Conservation (phyloP, 1,140 invertebrate species). For the Brachionus calyciflorus region DNA sequence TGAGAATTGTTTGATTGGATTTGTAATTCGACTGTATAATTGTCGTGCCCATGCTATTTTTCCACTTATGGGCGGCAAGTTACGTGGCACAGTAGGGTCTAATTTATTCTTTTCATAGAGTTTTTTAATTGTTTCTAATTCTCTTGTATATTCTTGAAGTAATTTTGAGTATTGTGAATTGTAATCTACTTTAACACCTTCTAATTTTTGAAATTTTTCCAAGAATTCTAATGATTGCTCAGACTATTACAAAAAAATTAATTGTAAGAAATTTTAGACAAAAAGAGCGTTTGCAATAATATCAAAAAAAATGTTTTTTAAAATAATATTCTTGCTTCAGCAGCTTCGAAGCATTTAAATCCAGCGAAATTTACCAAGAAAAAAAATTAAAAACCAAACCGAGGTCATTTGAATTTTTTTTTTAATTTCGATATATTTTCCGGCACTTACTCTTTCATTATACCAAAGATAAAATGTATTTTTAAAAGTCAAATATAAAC, state of each 20-base stretch:
- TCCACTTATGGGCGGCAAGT: slow-evolving; percentile 61
- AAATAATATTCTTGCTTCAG: no score
- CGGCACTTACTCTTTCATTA: no score
- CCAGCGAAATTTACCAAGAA: no score
- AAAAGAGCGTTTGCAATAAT: no score
- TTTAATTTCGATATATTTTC: no score
- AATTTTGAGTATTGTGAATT: slow-evolving; percentile 79
- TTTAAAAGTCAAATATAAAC: no score
- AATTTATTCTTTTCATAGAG: slow-evolving; percentile 61
- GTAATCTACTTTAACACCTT: slow-evolving; percentile 57
- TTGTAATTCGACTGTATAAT: slow-evolving; percentile 62
- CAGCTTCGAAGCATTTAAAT: no score
- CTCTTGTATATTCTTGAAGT: slow-evolving; percentile 75
- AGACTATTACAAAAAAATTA: slow-evolving; percentile 53
- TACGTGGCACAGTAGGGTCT: slow-evolving; percentile 59
- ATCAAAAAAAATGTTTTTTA: no score
- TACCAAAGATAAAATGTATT: no score
- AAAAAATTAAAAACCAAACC: not conserved
- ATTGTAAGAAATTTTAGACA: no score
- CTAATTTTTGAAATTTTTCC: slow-evolving; percentile 59
- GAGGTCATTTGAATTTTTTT: no score
- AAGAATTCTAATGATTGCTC: slow-evolving; percentile 59
- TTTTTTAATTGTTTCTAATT: slow-evolving; percentile 74
- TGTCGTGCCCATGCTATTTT: slow-evolving; percentile 62
- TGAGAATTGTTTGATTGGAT: slow-evolving; percentile 64